phyloP scores from a whole-genome alignment of 1,140 invertebrate species.

The Drosophila saltans region DNA sequence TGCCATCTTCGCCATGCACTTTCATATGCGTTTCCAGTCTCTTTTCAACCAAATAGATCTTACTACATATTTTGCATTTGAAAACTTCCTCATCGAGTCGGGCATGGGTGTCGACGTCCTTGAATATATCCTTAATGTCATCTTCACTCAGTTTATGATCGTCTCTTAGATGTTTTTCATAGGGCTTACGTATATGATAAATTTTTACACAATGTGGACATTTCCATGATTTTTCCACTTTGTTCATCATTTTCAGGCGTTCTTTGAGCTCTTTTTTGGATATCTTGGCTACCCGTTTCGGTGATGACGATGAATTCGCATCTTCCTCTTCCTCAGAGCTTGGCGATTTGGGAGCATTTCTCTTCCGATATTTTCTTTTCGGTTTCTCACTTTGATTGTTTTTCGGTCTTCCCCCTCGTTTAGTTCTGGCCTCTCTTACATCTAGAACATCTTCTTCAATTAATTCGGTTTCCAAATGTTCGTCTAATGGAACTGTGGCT shows the following conservation, averaged over 20 bases:
- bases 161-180: slow-evolving; percentile 77
- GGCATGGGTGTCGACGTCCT: slow-evolving; percentile 60
- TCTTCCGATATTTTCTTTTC: slow-evolving; percentile 68
- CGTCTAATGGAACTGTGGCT: slow-evolving; percentile 65
- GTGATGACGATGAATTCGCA: slow-evolving; percentile 1
- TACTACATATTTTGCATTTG: slow-evolving; percentile 74
- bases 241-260: slow-evolving; percentile 73
- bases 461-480: slow-evolving; percentile 40
- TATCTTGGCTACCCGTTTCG: slow-evolving; percentile 67
- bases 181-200: slow-evolving; percentile 79
- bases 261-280: slow-evolving; percentile 71
- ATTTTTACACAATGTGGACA: slow-evolving; percentile 79
- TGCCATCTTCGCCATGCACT: slow-evolving; percentile 74
- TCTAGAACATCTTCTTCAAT: slow-evolving; percentile 68
- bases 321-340: slow-evolving; percentile 20
- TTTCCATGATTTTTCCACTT: slow-evolving; percentile 75
- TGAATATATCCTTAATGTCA: slow-evolving; percentile 70
- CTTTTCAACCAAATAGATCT: slow-evolving; percentile 79
- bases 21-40: slow-evolving; percentile 73
- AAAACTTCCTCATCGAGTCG: slow-evolving; percentile 73
- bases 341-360: slow-evolving; percentile 29
- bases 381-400: slow-evolving; percentile 13
- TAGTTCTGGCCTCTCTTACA: slow-evolving; percentile 20
- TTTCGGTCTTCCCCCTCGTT: slow-evolving; percentile 30
- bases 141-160: slow-evolving; percentile 68